A percentile compares a stretch with the other conserved stretches of the same genome.
These are phyloP conservation scores for Homarus americanus DNA, from an alignment of 1,140 invertebrate genomes.

Conservation along the genomic window DNA sequence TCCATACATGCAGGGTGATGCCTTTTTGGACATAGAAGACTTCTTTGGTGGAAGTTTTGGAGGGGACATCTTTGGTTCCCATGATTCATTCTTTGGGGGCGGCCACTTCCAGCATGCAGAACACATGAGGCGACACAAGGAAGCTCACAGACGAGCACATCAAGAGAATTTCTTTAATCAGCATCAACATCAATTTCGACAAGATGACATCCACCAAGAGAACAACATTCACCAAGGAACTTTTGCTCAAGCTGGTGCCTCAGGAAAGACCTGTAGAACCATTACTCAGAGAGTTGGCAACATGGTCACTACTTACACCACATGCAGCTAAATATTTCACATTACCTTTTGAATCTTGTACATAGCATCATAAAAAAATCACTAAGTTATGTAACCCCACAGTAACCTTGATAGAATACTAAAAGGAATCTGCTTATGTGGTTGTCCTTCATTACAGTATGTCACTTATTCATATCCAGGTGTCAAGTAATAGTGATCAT, in stretches of 20 bases:
- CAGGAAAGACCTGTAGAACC: constrained; percentile 43
- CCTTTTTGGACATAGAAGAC: constrained; percentile 68
- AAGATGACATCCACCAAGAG: background rate
- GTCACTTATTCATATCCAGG: too few relatives aligned
- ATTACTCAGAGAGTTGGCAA: constrained; percentile 62
- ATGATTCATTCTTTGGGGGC: constrained; percentile 69
- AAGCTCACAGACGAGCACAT: constrained; percentile 58
- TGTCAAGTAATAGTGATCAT: too few relatives aligned
- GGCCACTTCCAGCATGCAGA: constrained; percentile 72
- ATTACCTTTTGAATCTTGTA: background rate
- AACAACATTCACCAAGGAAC: too few relatives aligned
- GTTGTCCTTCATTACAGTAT: too few relatives aligned
- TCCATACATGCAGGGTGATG: constrained; percentile 61
- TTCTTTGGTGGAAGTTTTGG: constrained; percentile 66
- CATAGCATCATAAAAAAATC: background rate
- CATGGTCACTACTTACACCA: constrained; percentile 66
- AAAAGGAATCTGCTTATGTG: too few relatives aligned
- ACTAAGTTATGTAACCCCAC: background rate
- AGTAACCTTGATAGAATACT: background rate
- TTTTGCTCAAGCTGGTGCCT: background rate
- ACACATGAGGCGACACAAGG: constrained; percentile 59
- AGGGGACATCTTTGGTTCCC: constrained; percentile 66
- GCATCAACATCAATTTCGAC: background rate
- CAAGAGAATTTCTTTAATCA: background rate
- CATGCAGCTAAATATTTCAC: constrained; percentile 45